phyloP scores from a whole-genome alignment of 1,140 invertebrate genomes.

The Leptinotarsa defecta region DNA sequence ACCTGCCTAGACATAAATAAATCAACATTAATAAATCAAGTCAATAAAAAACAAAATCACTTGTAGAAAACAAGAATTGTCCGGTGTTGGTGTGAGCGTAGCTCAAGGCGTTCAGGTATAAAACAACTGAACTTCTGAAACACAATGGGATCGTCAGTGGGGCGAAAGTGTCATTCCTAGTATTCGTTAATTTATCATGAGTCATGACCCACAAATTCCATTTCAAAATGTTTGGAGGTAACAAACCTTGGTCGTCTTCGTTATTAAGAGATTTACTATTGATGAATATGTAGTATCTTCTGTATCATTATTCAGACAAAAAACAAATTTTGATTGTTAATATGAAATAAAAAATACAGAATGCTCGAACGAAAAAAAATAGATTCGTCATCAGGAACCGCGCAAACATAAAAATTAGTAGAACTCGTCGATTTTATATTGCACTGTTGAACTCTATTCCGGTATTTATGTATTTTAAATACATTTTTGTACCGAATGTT shows the following conservation, averaged over 20 bases:
- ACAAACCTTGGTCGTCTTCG: slow-evolving; percentile 5
- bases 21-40: slow-evolving; percentile 28
- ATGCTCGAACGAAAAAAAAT: not conserved
- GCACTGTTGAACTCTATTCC: not conserved
- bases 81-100: slow-evolving; percentile 22
- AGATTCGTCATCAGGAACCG: not conserved
- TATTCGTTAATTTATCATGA: slow-evolving; percentile 21
- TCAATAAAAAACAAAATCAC: slow-evolving; percentile 26
- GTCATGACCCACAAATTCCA: slow-evolving; percentile 14
- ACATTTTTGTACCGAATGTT: too few relatives aligned
- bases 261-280: too few relatives aligned
- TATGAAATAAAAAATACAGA: not conserved
- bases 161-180: slow-evolving; percentile 19
- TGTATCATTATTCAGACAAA: too few relatives aligned
- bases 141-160: slow-evolving; percentile 9
- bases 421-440: not conserved
- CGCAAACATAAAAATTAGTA: not conserved
- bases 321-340: too few relatives aligned
- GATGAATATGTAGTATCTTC: too few relatives aligned
- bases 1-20: slow-evolving; percentile 29
- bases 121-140: slow-evolving; percentile 2
- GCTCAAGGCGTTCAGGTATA: slow-evolving; percentile 16
- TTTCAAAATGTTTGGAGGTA: slow-evolving; percentile 10
- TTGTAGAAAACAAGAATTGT: slow-evolving; percentile 26
- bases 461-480: not conserved